Conservation (phyloP, 1,140 invertebrate species). For the Panagrolaimus sp. region DNA sequence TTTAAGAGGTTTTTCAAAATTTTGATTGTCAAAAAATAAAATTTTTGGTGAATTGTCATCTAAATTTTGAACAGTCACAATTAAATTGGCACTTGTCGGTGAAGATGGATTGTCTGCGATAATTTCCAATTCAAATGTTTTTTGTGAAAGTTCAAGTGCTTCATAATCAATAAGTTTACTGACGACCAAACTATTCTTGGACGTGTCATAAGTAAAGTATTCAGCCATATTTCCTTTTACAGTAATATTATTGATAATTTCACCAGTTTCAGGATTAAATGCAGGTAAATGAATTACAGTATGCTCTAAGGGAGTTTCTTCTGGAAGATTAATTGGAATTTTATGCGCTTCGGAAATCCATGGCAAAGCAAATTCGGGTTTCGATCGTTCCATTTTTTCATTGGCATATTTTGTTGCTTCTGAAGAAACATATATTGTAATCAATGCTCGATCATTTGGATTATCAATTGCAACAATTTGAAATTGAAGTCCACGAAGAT, state of each 20-base stretch:
- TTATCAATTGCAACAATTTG: conserved; percentile 7
- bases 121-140: background rate
- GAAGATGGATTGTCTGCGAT: background rate
- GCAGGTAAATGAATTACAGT: conserved; percentile 17
- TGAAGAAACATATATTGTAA: conserved; percentile 1
- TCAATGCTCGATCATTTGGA: conserved; percentile 8
- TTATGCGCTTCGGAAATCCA: conserved; percentile 18
- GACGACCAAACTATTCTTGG: background rate
- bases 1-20: conserved; percentile 10
- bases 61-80: conserved; percentile 21
- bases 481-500: background rate
- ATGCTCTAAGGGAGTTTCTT: conserved; percentile 20
- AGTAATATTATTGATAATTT: background rate
- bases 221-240: background rate
- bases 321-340: conserved; percentile 20
- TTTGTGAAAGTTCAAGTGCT: background rate
- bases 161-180: conserved; percentile 22
- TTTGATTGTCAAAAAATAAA: background rate
- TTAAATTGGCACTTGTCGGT: conserved; percentile 15
- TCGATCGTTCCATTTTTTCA: background rate
- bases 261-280: conserved; percentile 21
- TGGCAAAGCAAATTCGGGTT: conserved; percentile 20
- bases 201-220: background rate
- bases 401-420: background rate
- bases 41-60: conserved; percentile 27